Conservation (phyloP, 2,888 invertebrate species). For the Oligia latruncula region DNA sequence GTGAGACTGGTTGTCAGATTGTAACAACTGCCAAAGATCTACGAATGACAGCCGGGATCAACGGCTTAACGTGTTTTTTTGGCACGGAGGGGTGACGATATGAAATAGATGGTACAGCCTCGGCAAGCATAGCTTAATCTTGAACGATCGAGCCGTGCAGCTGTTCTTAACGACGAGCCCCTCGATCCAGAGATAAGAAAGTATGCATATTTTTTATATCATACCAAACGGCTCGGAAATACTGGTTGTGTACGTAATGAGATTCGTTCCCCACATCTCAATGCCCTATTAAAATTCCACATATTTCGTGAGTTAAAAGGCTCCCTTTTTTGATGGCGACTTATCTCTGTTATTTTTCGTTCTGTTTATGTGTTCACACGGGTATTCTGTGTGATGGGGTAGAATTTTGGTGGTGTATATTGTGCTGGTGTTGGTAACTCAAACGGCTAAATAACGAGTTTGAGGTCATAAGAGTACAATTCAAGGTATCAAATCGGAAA, state of each 20-base stretch:
- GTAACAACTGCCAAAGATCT: neutral
- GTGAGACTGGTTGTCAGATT: neutral
- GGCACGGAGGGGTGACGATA: neutral
- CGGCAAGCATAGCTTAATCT: neutral
- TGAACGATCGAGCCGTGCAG: neutral
- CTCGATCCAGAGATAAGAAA: slow-evolving; percentile 28
- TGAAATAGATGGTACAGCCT: no score
- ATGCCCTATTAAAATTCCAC: slow-evolving; percentile 62
- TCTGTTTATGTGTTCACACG: neutral
- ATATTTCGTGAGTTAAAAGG: slow-evolving; percentile 55
- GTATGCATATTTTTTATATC: slow-evolving; percentile 52
- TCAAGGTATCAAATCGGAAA: no score
- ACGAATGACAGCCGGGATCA: neutral
- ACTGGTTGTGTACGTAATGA: slow-evolving; percentile 46
- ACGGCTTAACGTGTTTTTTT: neutral
- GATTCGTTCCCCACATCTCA: slow-evolving; percentile 44
- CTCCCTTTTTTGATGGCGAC: slow-evolving; percentile 33
- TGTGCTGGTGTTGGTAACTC: no score
- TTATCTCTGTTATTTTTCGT: slow-evolving; percentile 36
- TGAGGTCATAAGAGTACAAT: no score
- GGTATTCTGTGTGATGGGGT: slow-evolving; percentile 2
- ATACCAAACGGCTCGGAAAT: slow-evolving; percentile 44
- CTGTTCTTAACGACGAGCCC: neutral
- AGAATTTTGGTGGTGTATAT: neutral
- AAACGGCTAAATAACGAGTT: no score